These are phyloP conservation scores for Onychostoma macrolepis DNA, from an alignment of 2,113 vertebrate genomes.

Conservation along the genomic window DNA sequence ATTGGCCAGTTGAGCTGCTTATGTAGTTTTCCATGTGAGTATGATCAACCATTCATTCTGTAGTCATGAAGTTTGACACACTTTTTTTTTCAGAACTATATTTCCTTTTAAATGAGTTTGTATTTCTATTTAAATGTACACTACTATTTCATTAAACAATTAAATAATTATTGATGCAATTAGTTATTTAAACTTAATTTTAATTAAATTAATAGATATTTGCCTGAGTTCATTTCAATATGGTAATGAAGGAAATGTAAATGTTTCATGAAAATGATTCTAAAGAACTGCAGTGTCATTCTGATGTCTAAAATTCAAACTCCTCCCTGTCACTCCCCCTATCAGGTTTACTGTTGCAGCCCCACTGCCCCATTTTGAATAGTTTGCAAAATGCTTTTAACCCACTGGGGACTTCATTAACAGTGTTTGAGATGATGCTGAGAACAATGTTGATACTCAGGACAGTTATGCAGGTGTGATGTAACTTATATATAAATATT, in stretches of 20 bases:
- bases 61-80: not conserved
- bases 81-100: no score
- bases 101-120: not conserved
- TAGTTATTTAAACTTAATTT: not conserved
- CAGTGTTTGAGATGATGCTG: not conserved
- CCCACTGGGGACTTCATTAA: constrained; percentile 49
- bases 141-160: not conserved
- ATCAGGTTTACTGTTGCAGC: not conserved
- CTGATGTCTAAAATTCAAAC: not conserved
- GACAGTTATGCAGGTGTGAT: constrained; percentile 7
- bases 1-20: constrained; percentile 4
- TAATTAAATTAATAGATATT: not conserved
- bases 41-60: not conserved
- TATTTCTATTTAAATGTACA: not conserved
- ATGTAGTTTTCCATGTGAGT: not conserved
- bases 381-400: constrained; percentile 5
- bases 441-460: not conserved
- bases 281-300: constrained; percentile 41
- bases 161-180: not conserved
- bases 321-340: constrained; percentile 11
- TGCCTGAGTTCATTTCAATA: not conserved
- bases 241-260: not conserved
- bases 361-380: not conserved
- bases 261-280: not conserved
- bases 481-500: not conserved